Evolutionary conservation across 2,113 vertebrate genomes (phyloP), one percentile per base, ranked within the genome.

Genomic region (Seriola rivoliana): DNA sequence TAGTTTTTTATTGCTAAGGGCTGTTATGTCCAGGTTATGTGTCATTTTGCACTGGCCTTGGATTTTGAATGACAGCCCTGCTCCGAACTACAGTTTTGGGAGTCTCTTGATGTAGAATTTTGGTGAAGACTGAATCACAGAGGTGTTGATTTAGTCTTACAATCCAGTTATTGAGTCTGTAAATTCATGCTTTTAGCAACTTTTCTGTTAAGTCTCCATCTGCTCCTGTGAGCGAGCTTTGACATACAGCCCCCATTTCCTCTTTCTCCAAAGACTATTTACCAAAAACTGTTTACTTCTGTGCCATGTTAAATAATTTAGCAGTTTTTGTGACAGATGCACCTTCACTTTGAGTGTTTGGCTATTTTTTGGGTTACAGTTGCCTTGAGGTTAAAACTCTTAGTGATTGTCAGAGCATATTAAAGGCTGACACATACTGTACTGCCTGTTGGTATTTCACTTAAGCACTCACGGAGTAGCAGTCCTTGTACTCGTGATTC

Each of bases 191-290:
- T 80, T 64, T 81, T 40, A 65, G 36, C 59, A 42, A 25, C 10
- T 59, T 36, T 36, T 54, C 6, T 65, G 25, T 58, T 19, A 44
- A 78, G 48, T 8, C n/a, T 60, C 46, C 54, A 66, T 80, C 68
- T 82, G 77, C 75, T 58, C 63, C 74, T 60, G 46, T 54, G 55
- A 57, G 62, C 4, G 6, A 68, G 73, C 71, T 71, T 73, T 85
- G 75, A 81, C 73, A 76, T 77, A 23, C 25, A 50, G 40, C 66
- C 40, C 19, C 25, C 10, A 32, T 75, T 79, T 42, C 59, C 38
- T 65, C 23, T 73, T 64, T 40, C 8, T 19, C 14, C 70, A 55
- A 58, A 54, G 14, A 16, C 6, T 32, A 14, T 66, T 48, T 11
- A 21, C 25, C 8, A 11, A 38, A 71, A 4, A 66, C 46, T 65